Percentiles rank a stretch among this genome's conserved stretches.
Evolutionary conservation across 2,797 vertebrate species (phyloP).

Genomic region (Centroberyx gerrardi): DNA sequence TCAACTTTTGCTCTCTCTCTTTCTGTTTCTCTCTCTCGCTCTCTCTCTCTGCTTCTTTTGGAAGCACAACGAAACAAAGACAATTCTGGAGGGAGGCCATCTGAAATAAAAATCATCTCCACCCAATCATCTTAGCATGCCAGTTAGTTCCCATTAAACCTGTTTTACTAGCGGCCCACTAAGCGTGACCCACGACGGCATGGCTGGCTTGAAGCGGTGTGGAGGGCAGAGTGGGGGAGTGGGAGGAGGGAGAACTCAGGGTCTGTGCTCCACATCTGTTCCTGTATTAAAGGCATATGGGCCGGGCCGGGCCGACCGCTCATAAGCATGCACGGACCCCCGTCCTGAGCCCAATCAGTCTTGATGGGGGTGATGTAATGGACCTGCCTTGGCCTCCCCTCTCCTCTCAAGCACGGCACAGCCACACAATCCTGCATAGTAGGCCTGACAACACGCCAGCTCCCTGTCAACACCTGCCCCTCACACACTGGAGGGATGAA

Average conservation of each 20-base stretch:
- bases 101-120: constrained; percentile 77
- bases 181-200: constrained; percentile 75
- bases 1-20: constrained; percentile 39
- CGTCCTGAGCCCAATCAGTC: constrained; percentile 84
- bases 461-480: constrained; percentile 82
- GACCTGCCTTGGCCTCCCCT: constrained; percentile 77
- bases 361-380: constrained; percentile 87
- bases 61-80: constrained; percentile 47
- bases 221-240: constrained; percentile 56
- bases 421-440: constrained; percentile 68
- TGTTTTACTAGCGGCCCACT: constrained; percentile 73
- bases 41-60: neutral
- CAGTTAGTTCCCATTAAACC: constrained; percentile 77
- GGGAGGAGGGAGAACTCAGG: constrained; percentile 59
- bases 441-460: constrained; percentile 79
- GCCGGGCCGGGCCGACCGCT: constrained; percentile 71
- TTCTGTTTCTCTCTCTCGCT: constrained; percentile 30
- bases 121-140: constrained; percentile 66
- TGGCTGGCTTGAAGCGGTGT: constrained; percentile 68
- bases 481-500: constrained; percentile 74
- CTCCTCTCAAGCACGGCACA: constrained; percentile 72
- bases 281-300: constrained; percentile 88
- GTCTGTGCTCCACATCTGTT: constrained; percentile 85
- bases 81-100: constrained; percentile 63
- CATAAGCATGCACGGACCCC: constrained; percentile 71